Conservation (phyloP, 2,113 vertebrate species). For the Elgaria multicarinata region DNA sequence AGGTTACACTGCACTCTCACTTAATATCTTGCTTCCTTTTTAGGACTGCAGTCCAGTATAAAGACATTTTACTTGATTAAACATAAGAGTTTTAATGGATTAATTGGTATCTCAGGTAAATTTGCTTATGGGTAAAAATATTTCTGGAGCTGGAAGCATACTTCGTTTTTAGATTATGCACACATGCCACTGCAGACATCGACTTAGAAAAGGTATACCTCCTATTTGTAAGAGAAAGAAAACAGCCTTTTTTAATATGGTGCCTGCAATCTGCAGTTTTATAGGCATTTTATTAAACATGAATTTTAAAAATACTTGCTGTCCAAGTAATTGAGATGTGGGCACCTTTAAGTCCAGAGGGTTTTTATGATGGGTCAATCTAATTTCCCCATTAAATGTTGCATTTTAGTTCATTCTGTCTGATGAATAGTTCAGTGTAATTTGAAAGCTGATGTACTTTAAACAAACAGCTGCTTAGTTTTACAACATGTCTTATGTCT, state of each 20-base stretch:
- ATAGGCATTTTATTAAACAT: not conserved
- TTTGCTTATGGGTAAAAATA: not conserved
- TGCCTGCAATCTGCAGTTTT: not conserved
- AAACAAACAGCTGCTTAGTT: no score
- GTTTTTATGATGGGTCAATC: not conserved
- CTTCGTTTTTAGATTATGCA: not conserved
- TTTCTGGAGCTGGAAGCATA: not conserved
- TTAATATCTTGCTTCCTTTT: not conserved
- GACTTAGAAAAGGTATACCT: not conserved
- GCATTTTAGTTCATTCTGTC: not conserved
- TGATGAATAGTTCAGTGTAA: not conserved
- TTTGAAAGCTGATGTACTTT: not conserved
- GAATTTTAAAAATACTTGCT: not conserved
- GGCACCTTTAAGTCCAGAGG: not conserved
- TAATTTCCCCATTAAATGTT: not conserved
- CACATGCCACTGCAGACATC: not conserved
- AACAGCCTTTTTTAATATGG: not conserved
- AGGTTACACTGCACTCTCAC: not conserved
- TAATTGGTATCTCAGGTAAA: not conserved
- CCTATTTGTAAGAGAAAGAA: not conserved
- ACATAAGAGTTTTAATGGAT: not conserved
- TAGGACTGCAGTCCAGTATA: not conserved
- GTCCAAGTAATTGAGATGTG: not conserved
- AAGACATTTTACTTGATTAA: not conserved
- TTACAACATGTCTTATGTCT: not conserved